phyloP scores from a whole-genome alignment of 2,888 invertebrate genomes.

The Diplazon laetatorius region DNA sequence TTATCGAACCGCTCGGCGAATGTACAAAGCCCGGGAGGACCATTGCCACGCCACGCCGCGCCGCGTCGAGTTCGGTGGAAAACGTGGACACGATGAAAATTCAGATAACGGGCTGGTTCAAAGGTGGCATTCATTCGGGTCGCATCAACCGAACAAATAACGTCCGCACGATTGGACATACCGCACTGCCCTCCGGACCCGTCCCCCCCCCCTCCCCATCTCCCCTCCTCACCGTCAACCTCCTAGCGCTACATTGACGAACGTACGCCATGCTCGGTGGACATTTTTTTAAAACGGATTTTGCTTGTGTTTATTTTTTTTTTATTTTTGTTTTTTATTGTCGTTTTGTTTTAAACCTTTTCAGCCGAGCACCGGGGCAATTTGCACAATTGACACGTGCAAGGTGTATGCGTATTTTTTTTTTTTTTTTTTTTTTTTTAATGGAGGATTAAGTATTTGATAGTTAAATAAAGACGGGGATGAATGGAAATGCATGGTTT shows the following conservation, averaged over 20 bases:
- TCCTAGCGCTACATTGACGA: too few relatives aligned
- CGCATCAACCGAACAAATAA: conserved; percentile 19
- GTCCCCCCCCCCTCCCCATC: not conserved
- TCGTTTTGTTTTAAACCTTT: too few relatives aligned
- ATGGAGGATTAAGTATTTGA: too few relatives aligned
- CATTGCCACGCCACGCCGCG: not conserved
- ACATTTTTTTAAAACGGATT: too few relatives aligned
- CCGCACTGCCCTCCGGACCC: conserved; percentile 13
- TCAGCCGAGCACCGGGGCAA: not conserved
- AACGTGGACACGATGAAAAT: not conserved
- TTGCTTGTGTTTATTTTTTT: not conserved
- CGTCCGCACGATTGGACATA: conserved; percentile 3
- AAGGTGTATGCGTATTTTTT: too few relatives aligned
- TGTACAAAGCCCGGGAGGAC: not conserved
- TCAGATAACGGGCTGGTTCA: conserved; percentile 18
- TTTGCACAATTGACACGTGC: not conserved
- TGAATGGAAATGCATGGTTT: too few relatives aligned
- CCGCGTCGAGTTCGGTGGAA: not conserved
- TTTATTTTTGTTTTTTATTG: not conserved
- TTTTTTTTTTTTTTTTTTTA: not conserved
- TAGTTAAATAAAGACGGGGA: too few relatives aligned
- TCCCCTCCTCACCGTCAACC: not conserved
- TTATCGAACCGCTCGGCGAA: not conserved
- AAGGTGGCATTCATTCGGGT: not conserved
- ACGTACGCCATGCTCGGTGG: not conserved